These are phyloP conservation scores for Heliconius ismenius DNA, from an alignment of 2,888 invertebrate species.

Conservation along the genomic window DNA sequence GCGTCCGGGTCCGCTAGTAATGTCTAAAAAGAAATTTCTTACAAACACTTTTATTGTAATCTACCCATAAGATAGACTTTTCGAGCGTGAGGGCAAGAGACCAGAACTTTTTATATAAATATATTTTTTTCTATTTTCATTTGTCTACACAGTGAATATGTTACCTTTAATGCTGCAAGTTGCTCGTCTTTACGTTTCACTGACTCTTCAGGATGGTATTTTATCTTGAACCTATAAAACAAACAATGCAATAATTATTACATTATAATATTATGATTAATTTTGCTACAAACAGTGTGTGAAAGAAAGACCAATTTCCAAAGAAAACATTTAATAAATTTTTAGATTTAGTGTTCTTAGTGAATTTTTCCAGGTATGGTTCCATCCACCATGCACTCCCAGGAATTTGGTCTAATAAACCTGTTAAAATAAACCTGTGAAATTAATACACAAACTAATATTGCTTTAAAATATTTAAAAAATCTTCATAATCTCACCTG, in stretches of 20 bases:
- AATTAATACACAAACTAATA: conserved; percentile 62
- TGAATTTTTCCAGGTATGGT: neutral
- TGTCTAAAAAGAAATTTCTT: no score
- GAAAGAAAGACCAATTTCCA: conserved; percentile 42
- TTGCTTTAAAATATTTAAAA: conserved; percentile 71
- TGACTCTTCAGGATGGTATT: conserved; percentile 99
- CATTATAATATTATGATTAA: neutral
- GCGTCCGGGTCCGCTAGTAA: no score
- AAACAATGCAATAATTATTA: conserved; percentile 10
- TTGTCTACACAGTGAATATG: neutral
- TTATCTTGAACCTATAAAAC: conserved; percentile 95
- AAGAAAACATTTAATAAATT: conserved; percentile 9
- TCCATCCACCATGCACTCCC: conserved; percentile 8
- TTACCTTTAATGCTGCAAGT: conserved; percentile 88
- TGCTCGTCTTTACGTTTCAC: conserved; percentile 94
- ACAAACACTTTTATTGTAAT: no score
- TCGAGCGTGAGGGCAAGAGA: neutral
- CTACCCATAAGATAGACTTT: neutral
- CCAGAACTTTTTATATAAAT: no score
- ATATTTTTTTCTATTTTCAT: neutral
- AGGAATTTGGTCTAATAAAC: conserved; percentile 46
- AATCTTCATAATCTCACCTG: conserved; percentile 81
- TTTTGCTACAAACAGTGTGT: conserved; percentile 24
- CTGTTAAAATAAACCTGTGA: conserved; percentile 41
- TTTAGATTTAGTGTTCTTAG: neutral